phyloP scores from a whole-genome alignment of 2,113 vertebrate genomes.

The Gnathonemus longibarbis region DNA sequence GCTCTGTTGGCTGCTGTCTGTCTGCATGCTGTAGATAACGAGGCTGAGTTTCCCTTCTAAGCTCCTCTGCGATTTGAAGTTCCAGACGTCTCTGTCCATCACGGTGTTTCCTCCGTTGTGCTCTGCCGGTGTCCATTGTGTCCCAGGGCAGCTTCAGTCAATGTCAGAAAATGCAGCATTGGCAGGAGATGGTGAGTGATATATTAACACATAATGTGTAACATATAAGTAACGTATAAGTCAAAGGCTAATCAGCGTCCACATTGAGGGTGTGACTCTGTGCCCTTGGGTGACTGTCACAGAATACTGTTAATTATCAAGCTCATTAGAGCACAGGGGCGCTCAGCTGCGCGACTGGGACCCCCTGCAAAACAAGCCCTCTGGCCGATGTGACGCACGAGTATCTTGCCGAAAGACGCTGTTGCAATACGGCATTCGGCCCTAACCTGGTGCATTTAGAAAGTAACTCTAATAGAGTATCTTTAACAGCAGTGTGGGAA shows the following conservation, averaged over 20 bases:
- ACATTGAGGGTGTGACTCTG: neutral
- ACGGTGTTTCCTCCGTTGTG: neutral
- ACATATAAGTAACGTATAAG: neutral
- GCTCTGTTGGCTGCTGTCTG: neutral
- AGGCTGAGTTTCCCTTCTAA: neutral
- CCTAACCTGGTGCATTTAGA: neutral
- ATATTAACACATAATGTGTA: neutral
- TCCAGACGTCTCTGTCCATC: neutral
- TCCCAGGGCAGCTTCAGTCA: neutral
- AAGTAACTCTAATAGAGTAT: neutral
- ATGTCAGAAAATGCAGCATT: neutral
- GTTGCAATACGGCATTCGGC: neutral
- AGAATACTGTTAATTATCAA: neutral
- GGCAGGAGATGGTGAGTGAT: neutral
- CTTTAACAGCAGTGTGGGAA: neutral
- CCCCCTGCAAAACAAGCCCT: neutral
- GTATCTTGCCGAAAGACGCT: neutral
- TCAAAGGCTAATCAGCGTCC: neutral
- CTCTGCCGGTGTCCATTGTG: neutral
- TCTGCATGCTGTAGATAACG: neutral
- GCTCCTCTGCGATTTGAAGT: neutral
- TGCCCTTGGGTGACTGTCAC: neutral
- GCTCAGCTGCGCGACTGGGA: neutral
- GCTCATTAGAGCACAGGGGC: neutral
- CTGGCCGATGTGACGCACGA: neutral